Base-by-base conservation (phyloP, 2,888 invertebrate species). In the Auanema sp. region DNA sequence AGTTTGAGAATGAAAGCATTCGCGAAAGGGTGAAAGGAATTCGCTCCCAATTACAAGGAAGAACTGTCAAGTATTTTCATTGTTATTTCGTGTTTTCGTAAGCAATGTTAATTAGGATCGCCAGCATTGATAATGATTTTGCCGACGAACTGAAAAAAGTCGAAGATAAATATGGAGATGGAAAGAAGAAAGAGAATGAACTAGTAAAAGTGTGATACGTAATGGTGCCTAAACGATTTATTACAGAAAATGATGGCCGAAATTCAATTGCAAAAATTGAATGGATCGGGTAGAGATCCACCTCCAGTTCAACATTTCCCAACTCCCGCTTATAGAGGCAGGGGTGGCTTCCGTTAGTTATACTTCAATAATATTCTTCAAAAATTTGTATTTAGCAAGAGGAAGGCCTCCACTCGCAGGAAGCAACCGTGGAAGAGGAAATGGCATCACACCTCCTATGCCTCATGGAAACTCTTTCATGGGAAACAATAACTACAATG, bases 1-100 rank as follows among this genome's bases (percentile, higher is more conserved):
- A 77, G 61, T 78, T 77, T 56, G 68, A 71, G 41, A 70, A 63
- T 47, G 72, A 72, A 40, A 60, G 58, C 33, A 25, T 63, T 11
- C 65, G 69, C 65, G 63, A 67, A 11, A 56, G 66, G 18, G 66
- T 69, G 2, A 60, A 62, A 18, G 47, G 54, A 11, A 65, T 71
- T n/a, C 33, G 59, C n/a, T 51, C 62, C 8, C 47, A 54, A 12
- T 61, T 66, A 24, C n/a, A 61, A 11, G 69, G 69, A 12, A 43
- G 73, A 54, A 60, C 59, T 40, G n/a, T 72, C 11, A 60, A 54
- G 67, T 67, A 60, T 6, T 12, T 42, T 23, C 10, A 12, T 33
- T n/a, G 40, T 25, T n/a, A 40, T 16, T 56, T n/a, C n/a, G n/a
- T n/a, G n/a, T n/a, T n/a, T n/a, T n/a, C n/a, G n/a, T n/a, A n/a